A percentile compares a stretch with the other conserved stretches of the same genome.
Conservation (phyloP, 2,888 invertebrate genomes). For the Eupithecia vulgata region DNA sequence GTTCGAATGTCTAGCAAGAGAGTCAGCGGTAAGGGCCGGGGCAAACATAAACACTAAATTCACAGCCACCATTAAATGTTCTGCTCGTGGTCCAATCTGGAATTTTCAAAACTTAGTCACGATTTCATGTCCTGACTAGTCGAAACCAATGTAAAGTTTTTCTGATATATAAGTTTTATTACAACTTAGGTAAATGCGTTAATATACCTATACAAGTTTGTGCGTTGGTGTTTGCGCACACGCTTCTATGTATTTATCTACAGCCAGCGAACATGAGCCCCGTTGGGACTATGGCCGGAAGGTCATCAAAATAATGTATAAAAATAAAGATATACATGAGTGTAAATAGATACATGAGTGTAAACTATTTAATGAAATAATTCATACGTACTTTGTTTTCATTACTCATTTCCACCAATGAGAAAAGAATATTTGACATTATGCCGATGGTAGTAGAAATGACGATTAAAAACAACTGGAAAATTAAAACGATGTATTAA, state of each 20-base stretch:
- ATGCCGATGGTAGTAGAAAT: neutral
- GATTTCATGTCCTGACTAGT: neutral
- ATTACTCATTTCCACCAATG: neutral
- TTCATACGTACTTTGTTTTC: neutral
- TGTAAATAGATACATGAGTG: neutral
- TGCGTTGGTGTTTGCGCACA: too few species aligned
- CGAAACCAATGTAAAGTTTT: neutral
- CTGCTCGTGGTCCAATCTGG: neutral
- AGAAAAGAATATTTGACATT: neutral
- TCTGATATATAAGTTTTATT: neutral
- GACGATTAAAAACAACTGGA: neutral
- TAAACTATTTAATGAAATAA: neutral
- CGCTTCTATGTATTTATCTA: too few species aligned
- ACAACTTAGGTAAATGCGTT: too few species aligned
- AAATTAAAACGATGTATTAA: neutral
- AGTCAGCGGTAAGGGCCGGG: neutral
- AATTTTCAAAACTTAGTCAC: neutral
- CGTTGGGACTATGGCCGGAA: too few species aligned
- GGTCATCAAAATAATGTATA: too few species aligned
- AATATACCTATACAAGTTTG: too few species aligned
- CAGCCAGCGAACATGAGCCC: too few species aligned
- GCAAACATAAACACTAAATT: neutral
- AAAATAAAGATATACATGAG: too few species aligned
- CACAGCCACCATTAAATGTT: neutral
- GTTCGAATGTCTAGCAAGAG: neutral